phyloP scores from a whole-genome alignment of 35 echinoderm and acorn worm genomes.

The Ophioderma brevispina region DNA sequence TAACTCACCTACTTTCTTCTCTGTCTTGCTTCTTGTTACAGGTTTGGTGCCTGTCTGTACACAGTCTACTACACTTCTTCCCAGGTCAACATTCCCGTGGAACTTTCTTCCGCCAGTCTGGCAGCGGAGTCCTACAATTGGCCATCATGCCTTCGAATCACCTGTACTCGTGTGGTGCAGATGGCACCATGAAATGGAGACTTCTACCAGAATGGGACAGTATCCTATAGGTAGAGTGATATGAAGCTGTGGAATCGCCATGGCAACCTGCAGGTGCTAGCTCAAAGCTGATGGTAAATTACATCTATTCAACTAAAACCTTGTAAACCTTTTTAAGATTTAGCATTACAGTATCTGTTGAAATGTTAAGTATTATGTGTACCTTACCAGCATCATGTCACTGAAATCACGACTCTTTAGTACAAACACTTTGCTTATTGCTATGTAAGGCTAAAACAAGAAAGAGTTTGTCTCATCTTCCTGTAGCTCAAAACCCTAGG shows the following conservation, averaged over 20 bases:
- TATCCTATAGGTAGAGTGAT: background rate
- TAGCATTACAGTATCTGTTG: too few relatives aligned
- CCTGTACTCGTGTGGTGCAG: constrained; percentile 95
- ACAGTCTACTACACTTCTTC: constrained; percentile 92
- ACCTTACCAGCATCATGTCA: too few relatives aligned
- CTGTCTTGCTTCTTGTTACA: constrained; percentile 33
- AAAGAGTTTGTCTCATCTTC: too few relatives aligned
- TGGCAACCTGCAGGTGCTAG: background rate
- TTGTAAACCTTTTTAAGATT: too few relatives aligned
- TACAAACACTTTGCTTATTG: too few relatives aligned
- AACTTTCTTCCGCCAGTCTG: constrained; percentile 86
- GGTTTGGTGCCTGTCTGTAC: constrained; percentile 91
- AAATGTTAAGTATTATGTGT: too few relatives aligned
- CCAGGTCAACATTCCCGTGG: constrained; percentile 84
- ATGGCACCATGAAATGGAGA: constrained; percentile 98
- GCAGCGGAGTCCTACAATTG: constrained; percentile 88
- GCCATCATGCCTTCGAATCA: constrained; percentile 79
- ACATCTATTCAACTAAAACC: too few relatives aligned
- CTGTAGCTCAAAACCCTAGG: too few relatives aligned
- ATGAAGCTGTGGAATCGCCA: background rate
- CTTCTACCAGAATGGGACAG: constrained; percentile 47
- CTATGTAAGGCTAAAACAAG: too few relatives aligned
- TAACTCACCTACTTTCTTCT: too few relatives aligned
- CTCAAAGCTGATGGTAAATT: too few relatives aligned
- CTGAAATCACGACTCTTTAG: too few relatives aligned